phyloP scores from a whole-genome alignment of 2,113 vertebrate species.

The Benthochromis sp. region DNA sequence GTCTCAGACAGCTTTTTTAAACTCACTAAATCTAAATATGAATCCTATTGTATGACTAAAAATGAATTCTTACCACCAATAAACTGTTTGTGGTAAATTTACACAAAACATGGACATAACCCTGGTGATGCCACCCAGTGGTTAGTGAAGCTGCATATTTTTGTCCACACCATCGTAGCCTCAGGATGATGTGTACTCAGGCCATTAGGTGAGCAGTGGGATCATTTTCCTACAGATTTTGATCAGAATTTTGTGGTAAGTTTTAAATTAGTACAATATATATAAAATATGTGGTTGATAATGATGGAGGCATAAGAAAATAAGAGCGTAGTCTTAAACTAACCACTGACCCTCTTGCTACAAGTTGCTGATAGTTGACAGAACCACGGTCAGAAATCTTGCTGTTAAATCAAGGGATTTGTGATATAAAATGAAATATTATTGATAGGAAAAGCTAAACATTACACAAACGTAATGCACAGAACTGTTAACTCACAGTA shows the following conservation, averaged over 20 bases:
- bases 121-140: neutral
- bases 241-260: neutral
- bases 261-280: neutral
- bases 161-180: neutral
- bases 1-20: neutral
- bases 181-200: neutral
- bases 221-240: neutral
- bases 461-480: neutral
- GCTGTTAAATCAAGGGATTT: neutral
- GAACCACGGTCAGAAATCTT: neutral
- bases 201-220: neutral
- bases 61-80: neutral
- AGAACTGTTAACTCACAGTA: neutral
- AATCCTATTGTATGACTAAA: neutral
- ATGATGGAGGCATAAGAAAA: neutral
- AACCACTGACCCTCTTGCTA: neutral
- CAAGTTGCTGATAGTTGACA: neutral
- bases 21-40: neutral
- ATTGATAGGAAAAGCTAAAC: neutral
- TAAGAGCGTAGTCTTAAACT: neutral
- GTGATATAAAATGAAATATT: neutral
- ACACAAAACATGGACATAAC: neutral
- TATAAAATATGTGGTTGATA: neutral
- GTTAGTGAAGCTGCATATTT: neutral
- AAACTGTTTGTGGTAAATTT: neutral